A percentile compares a stretch with the other conserved stretches of the same genome.
Conservation (phyloP, 2,797 vertebrate genomes). For the Adelosebastes latens region DNA sequence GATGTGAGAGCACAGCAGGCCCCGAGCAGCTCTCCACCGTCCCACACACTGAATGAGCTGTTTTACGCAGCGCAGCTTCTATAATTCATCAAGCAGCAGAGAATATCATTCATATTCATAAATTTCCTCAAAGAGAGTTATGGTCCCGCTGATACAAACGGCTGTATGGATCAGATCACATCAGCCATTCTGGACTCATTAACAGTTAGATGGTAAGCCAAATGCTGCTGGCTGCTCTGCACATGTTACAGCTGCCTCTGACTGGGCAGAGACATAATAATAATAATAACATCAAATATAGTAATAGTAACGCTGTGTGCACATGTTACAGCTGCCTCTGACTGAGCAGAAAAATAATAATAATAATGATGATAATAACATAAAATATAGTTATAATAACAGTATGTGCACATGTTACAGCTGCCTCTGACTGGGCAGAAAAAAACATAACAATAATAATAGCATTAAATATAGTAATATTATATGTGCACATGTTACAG, state of each 20-base stretch:
- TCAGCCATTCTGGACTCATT: slow-evolving; percentile 69
- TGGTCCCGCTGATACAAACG: slow-evolving; percentile 52
- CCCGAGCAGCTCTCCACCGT: slow-evolving; percentile 14
- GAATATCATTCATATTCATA: slow-evolving; percentile 71
- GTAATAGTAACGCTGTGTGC: not conserved
- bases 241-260: slow-evolving; percentile 40
- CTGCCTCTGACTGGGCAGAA: not conserved
- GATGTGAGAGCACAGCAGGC: slow-evolving; percentile 18
- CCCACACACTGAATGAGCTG: slow-evolving; percentile 41
- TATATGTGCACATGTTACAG: too few species aligned
- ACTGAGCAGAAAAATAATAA: not conserved
- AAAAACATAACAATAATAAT: too few species aligned
- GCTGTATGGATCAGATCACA: slow-evolving; percentile 58
- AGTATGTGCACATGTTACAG: not conserved
- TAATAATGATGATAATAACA: not conserved
- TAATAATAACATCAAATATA: not conserved
- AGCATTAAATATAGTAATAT: too few species aligned
- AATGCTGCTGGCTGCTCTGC: slow-evolving; percentile 32
- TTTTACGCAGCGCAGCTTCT: slow-evolving; percentile 46
- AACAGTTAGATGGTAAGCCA: slow-evolving; percentile 41
- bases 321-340: not conserved
- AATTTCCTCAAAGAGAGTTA: slow-evolving; percentile 63
- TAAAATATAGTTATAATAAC: not conserved
- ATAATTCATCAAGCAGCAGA: slow-evolving; percentile 63
- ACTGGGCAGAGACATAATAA: slow-evolving; percentile 2